Conservation (phyloP, 37 sponge, comb jelly and placozoan genomes). For the Aplysina aerophoba region DNA sequence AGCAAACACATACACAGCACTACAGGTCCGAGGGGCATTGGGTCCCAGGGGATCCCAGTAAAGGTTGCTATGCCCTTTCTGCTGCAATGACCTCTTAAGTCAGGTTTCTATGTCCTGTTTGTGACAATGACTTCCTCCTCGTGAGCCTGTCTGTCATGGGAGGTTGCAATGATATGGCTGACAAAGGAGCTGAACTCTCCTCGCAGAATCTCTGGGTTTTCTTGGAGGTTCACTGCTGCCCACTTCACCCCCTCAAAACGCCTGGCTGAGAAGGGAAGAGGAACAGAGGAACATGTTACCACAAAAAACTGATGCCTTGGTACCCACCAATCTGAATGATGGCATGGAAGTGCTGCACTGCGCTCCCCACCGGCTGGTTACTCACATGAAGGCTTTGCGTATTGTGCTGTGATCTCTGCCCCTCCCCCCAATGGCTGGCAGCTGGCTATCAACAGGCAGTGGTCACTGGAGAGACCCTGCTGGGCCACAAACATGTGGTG, state of each 20-base stretch:
- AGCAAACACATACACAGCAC: too few species aligned
- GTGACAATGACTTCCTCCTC: slow-evolving; percentile 55
- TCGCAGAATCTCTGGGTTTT: slow-evolving; percentile 48
- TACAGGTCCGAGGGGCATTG: too few species aligned
- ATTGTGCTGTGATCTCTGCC: not conserved
- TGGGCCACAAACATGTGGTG: slow-evolving; percentile 65
- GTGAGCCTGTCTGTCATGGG: slow-evolving; percentile 50
- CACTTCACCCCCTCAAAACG: slow-evolving; percentile 29
- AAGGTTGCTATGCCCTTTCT: too few species aligned
- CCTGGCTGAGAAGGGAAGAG: slow-evolving; percentile 24
- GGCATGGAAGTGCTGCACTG: not conserved
- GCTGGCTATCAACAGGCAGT: slow-evolving; percentile 61
- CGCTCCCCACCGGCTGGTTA: slow-evolving; percentile 17
- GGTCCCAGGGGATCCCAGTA: too few species aligned
- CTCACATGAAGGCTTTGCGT: not conserved
- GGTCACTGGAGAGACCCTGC: slow-evolving; percentile 56
- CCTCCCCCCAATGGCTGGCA: slow-evolving; percentile 22
- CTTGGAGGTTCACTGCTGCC: slow-evolving; percentile 43
- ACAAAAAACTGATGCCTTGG: too few species aligned
- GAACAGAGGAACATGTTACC: not conserved
- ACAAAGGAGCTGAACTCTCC: slow-evolving; percentile 55
- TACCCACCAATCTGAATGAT: too few species aligned
- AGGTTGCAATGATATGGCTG: slow-evolving; percentile 24
- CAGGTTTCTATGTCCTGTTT: not conserved
- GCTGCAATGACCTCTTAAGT: too few species aligned